phyloP scores from a whole-genome alignment of 2,113 vertebrate species.

The Haliaeetus leucogaster region DNA sequence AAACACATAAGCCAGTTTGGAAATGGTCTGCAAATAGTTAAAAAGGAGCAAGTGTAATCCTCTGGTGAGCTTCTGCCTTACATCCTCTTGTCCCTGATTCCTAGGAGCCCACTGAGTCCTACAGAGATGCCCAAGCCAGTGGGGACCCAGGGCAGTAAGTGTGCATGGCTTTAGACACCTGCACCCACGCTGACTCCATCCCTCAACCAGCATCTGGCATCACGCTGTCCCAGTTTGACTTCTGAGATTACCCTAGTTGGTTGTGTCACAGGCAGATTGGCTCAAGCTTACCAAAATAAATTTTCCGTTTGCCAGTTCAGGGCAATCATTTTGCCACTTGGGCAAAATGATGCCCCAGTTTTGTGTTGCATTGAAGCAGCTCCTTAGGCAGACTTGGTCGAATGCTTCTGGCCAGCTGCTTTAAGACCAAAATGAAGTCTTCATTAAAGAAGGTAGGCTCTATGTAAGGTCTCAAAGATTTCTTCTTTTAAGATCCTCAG shows the following conservation, averaged over 20 bases:
- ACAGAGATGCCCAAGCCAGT: not conserved
- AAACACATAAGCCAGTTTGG: not conserved
- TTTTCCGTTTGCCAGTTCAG: not conserved
- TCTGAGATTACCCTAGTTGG: not conserved
- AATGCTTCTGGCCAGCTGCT: not conserved
- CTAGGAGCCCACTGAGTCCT: not conserved
- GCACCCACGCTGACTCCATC: not conserved
- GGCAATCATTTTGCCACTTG: not conserved
- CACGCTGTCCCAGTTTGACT: not conserved
- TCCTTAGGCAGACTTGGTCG: not conserved
- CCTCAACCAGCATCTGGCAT: not conserved
- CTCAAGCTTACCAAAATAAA: not conserved
- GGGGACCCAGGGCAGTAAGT: too few relatives aligned
- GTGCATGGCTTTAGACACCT: not conserved
- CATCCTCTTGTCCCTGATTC: not conserved
- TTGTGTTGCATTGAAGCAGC: not conserved
- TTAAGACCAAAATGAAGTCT: not conserved
- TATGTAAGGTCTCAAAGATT: rapidly evolving
- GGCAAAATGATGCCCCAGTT: not conserved
- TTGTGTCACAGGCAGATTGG: not conserved
- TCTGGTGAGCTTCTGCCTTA: not conserved
- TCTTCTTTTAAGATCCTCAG: not conserved
- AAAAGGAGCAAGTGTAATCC: not conserved
- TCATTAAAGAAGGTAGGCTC: not conserved
- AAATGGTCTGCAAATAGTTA: not conserved